These are phyloP conservation scores for Columbina picui DNA, from an alignment of 2,113 vertebrate species.

Conservation along the genomic window DNA sequence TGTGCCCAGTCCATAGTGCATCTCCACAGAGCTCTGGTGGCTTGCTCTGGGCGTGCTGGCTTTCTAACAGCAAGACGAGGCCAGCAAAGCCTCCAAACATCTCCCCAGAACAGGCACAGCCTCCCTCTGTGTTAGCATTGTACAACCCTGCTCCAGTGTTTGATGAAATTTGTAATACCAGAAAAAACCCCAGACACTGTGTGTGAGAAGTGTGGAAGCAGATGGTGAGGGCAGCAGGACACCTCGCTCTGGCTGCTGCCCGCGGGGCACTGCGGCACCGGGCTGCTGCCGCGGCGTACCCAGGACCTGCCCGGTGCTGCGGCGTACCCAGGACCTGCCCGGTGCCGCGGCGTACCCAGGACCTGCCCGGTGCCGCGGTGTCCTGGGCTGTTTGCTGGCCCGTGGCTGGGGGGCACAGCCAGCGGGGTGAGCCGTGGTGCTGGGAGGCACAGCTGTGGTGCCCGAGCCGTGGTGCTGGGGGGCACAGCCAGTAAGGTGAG, in stretches of 20 bases:
- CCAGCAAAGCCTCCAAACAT: neutral
- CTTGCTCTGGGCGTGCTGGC: neutral
- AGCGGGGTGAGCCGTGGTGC: neutral
- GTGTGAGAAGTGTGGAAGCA: neutral
- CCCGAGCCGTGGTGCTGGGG: no score
- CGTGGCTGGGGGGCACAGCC: neutral
- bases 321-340: no score
- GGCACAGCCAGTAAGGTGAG: neutral
- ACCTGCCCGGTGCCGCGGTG: neutral
- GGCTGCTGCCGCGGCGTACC: no score
- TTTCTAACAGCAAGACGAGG: neutral
- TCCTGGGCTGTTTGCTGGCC: rapidly evolving
- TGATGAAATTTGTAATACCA: neutral
- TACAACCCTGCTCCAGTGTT: neutral
- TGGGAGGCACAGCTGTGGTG: no score
- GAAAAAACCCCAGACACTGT: neutral
- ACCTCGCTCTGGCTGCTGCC: neutral
- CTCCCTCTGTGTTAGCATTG: neutral
- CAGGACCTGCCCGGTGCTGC: no score
- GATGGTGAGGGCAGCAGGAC: neutral
- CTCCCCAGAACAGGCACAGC: neutral
- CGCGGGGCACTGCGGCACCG: no score
- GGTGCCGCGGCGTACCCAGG: no score
- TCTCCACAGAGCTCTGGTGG: neutral
- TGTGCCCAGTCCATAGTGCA: neutral